Conservation (phyloP, 1,140 invertebrate species). For the Drosophila funebris region DNA sequence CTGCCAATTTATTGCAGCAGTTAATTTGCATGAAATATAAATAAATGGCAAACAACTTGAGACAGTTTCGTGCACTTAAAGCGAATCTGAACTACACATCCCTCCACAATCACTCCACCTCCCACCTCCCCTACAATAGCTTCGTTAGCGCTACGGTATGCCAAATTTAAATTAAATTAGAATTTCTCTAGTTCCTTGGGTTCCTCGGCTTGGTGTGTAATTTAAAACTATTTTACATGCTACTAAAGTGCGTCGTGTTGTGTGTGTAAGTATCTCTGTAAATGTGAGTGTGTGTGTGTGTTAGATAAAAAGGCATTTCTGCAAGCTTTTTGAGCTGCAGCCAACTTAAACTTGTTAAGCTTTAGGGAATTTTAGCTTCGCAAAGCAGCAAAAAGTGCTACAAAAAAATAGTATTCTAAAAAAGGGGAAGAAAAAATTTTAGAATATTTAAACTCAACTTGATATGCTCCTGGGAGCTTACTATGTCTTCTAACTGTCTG, state of each 20-base stretch:
- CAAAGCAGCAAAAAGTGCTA: constrained; percentile 52
- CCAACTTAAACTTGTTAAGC: constrained; percentile 82
- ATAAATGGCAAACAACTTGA: constrained; percentile 76
- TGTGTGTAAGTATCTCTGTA: constrained; percentile 11
- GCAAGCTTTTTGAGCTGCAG: constrained; percentile 57
- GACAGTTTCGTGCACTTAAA: constrained; percentile 45
- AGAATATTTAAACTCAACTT: constrained; percentile 80
- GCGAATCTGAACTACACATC: constrained; percentile 13
- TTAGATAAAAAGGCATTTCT: constrained; percentile 47
- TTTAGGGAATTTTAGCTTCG: constrained; percentile 73
- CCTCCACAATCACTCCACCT: neutral
- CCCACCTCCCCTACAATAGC: neutral
- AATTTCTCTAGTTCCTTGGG: constrained; percentile 56
- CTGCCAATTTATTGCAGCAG: constrained; percentile 78
- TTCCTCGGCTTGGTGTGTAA: constrained; percentile 62
- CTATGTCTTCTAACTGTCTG: constrained; percentile 58
- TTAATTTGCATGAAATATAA: constrained; percentile 82
- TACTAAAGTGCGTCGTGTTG: constrained; percentile 56
- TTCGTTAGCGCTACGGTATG: constrained; percentile 6
- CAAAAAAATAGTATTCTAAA: constrained; percentile 51
- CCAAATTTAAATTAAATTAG: constrained; percentile 76
- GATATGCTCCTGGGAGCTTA: constrained; percentile 78
- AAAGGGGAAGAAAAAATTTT: constrained; percentile 40
- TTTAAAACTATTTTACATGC: constrained; percentile 78
- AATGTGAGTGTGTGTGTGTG: constrained; percentile 25